Percentiles rank a stretch among this genome's conserved stretches.
Conservation (phyloP, 1,140 invertebrate genomes). For the Agraylea sexmaculata region DNA sequence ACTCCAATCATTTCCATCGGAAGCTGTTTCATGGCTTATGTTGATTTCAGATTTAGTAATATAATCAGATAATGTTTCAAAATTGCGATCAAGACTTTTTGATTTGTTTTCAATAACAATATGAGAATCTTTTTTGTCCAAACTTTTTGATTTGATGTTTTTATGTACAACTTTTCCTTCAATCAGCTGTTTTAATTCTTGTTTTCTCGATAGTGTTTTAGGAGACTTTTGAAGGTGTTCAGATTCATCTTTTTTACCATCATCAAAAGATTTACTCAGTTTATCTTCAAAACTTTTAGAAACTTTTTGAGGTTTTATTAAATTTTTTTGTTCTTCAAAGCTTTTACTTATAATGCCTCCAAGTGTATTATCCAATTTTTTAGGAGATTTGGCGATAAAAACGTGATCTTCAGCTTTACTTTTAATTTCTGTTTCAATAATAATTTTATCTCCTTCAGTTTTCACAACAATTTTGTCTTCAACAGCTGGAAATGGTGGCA, state of each 20-base stretch:
- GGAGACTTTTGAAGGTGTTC: conserved; percentile 43
- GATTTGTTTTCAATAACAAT: conserved; percentile 45
- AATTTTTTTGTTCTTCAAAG: conserved; percentile 47
- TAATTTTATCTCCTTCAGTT: conserved; percentile 50
- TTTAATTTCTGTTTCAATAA: conserved; percentile 49
- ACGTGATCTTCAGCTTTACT: conserved; percentile 50
- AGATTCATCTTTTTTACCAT: conserved; percentile 43
- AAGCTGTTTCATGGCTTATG: conserved; percentile 17
- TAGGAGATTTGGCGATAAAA: conserved; percentile 57
- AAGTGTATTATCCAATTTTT: conserved; percentile 51
- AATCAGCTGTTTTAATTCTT: conserved; percentile 49
- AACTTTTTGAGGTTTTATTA: conserved; percentile 40
- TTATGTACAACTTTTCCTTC: conserved; percentile 47
- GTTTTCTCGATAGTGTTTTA: conserved; percentile 45
- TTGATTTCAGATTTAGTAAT: too few relatives aligned
- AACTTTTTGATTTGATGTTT: conserved; percentile 44
- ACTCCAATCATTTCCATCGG: conserved; percentile 28
- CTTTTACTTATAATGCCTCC: conserved; percentile 53
- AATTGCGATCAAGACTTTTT: conserved; percentile 45
- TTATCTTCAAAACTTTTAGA: conserved; percentile 49
- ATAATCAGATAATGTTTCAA: conserved; percentile 30
- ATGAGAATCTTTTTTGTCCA: conserved; percentile 41
- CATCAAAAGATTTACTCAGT: conserved; percentile 45
- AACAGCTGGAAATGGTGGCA: conserved; percentile 53
- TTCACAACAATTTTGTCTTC: conserved; percentile 53